Evolutionary conservation across 2,888 invertebrate genomes (phyloP), one percentile per base, ranked within the genome.

Genomic region (Carcina quercana): DNA sequence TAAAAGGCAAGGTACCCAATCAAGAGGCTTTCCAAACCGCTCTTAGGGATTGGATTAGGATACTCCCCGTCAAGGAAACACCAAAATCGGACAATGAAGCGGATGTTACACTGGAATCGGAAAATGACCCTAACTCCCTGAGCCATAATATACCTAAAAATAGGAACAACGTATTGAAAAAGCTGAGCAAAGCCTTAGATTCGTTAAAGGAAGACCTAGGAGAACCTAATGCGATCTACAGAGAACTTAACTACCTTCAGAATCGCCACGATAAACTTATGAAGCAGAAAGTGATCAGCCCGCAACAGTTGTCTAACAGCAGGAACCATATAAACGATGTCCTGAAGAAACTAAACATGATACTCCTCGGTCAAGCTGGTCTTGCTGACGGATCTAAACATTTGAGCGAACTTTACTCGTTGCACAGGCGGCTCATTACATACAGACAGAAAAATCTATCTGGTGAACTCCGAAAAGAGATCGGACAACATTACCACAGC

Each of bases 301-400:
- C 59, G 24, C 66, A 45, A 33, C 59, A 60, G 42, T 40, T 80
- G 19, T 45, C 45, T 1, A 67, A 73, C 38, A 79, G 60, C 41
- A 62, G 67, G 32, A 47, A 68, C 28, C 47, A 66, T 38, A 85
- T 87, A 2, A 86, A 86, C 34, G 61, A 61, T 26, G 66, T 74
- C 48, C 55, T 85, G 2, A 85, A 70, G 32, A 71, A 69, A 28
- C 58, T 88, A 1, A 88, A 88, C 47, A 87, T 86, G 78, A 76
- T 88, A 17, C 61, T 88, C 4, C 57, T 88, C 4, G 88, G 88
- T 0, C 87, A 88, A 56, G 86, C 86, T 0, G 88, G 88, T 0
- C 73, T 88, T 13, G 69, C 69, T 3, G 78, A 84, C 34, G 88
- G 88, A 1, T 50, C 64, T 1, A 47, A 54, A 36, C 85, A 86